These are phyloP conservation scores for Uromys caudimaculatus DNA, from an alignment of 2,797 vertebrate species.

Conservation along the genomic window DNA sequence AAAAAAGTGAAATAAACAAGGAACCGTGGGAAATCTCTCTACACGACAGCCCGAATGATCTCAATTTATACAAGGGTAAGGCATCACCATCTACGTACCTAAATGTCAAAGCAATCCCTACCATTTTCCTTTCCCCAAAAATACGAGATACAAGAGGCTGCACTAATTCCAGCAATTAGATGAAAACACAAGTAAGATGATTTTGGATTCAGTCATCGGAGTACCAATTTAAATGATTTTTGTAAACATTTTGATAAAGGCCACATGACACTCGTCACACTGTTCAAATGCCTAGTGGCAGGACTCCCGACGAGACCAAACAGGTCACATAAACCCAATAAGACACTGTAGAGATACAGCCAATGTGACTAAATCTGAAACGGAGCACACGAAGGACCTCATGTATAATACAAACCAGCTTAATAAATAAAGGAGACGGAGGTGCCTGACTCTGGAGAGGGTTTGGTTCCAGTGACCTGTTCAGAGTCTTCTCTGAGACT, in stretches of 20 bases:
- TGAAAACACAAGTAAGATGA: slow-evolving; percentile 60
- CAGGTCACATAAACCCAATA: slow-evolving; percentile 65
- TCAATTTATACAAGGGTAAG: slow-evolving; percentile 50
- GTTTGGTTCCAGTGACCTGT: slow-evolving; percentile 69
- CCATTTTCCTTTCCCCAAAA: background rate
- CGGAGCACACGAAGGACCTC: slow-evolving; percentile 80
- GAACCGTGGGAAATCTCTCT: slow-evolving; percentile 25
- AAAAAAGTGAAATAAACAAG: slow-evolving; percentile 25
- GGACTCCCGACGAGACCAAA: slow-evolving; percentile 74
- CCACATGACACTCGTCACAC: slow-evolving; percentile 58
- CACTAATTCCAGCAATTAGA: slow-evolving; percentile 40
- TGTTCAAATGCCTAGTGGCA: slow-evolving; percentile 70
- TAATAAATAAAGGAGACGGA: slow-evolving; percentile 88
- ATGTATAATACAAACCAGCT: slow-evolving; percentile 77
- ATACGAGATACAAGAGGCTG: background rate
- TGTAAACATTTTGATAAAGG: slow-evolving; percentile 73
- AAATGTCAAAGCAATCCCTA: slow-evolving; percentile 48
- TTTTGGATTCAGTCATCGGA: slow-evolving; percentile 66
- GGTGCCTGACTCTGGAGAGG: slow-evolving; percentile 62
- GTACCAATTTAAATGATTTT: slow-evolving; percentile 71
- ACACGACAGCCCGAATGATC: slow-evolving; percentile 43
- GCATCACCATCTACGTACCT: slow-evolving; percentile 41
- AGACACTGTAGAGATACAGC: slow-evolving; percentile 79
- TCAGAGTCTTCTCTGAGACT: slow-evolving; percentile 86
- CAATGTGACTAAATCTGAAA: slow-evolving; percentile 81